phyloP scores from a whole-genome alignment of 1,140 invertebrate genomes.

The Tetramorium simillimum region DNA sequence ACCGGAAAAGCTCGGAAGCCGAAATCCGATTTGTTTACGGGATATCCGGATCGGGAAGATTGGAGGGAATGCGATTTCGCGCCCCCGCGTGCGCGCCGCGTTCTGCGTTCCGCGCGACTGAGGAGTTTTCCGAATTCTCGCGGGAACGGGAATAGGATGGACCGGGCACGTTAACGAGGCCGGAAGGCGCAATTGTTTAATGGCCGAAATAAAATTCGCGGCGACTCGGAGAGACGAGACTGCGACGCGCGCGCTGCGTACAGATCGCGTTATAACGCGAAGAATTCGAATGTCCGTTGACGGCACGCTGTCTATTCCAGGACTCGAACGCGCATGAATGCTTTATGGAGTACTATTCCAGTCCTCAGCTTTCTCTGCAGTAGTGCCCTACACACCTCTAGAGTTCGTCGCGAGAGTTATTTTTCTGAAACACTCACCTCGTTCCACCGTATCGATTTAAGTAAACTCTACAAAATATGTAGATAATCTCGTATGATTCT shows the following conservation, averaged over 20 bases:
- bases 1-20: constrained; percentile 14
- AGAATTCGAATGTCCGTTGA: constrained; percentile 55
- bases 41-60: constrained; percentile 29
- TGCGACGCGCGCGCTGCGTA: neutral
- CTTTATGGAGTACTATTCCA: constrained; percentile 60
- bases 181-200: neutral
- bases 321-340: constrained; percentile 42
- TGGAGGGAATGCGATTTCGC: constrained; percentile 39
- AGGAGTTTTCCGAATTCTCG: neutral
- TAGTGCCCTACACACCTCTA: constrained; percentile 37
- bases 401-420: constrained; percentile 16
- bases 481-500: neutral
- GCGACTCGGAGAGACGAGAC: neutral
- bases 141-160: neutral
- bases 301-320: constrained; percentile 55
- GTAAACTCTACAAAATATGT: neutral
- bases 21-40: constrained; percentile 49
- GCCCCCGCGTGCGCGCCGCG: neutral
- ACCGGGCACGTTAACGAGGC: neutral
- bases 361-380: constrained; percentile 19
- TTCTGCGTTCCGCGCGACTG: neutral
- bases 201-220: neutral
- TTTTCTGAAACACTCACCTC: constrained; percentile 45
- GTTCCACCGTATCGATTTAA: constrained; percentile 24
- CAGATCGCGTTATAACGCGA: neutral